These are phyloP conservation scores for Napeogenes inachia DNA, from an alignment of 2,888 invertebrate species.

Conservation along the genomic window DNA sequence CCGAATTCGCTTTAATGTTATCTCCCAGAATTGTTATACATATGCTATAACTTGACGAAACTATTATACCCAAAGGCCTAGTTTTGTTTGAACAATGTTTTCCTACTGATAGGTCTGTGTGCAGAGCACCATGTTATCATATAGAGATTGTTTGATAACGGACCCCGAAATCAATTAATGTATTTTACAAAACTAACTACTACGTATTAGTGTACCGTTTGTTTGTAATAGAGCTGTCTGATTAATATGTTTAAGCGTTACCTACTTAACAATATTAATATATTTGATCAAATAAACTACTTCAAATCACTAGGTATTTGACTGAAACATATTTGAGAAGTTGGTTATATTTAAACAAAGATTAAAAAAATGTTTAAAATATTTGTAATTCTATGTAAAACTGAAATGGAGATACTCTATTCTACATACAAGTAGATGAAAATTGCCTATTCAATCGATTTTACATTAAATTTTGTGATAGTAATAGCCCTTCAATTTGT, in stretches of 20 bases:
- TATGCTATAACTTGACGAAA: constrained; percentile 38
- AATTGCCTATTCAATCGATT: constrained; percentile 71
- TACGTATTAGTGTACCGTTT: no score
- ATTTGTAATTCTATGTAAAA: no score
- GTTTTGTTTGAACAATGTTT: constrained; percentile 69
- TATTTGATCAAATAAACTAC: no score
- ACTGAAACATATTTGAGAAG: no score
- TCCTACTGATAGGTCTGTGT: constrained; percentile 56
- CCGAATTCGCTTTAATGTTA: constrained; percentile 67
- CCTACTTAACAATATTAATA: no score
- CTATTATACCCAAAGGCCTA: constrained; percentile 63
- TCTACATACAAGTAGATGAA: constrained; percentile 32
- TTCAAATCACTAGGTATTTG: no score
- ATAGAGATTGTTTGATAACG: constrained; percentile 62
- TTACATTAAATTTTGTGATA: constrained; percentile 69
- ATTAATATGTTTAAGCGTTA: no score
- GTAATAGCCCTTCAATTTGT: constrained; percentile 63
- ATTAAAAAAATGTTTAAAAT: no score
- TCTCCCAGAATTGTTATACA: constrained; percentile 57
- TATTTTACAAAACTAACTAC: constrained; percentile 22
- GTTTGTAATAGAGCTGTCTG: no score
- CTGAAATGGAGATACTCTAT: no score
- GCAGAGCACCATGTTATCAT: constrained; percentile 56
- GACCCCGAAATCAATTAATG: constrained; percentile 59
- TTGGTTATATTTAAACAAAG: no score